Conservation (phyloP, 2,797 vertebrate species). For the Rhadinocentrus ornatus region DNA sequence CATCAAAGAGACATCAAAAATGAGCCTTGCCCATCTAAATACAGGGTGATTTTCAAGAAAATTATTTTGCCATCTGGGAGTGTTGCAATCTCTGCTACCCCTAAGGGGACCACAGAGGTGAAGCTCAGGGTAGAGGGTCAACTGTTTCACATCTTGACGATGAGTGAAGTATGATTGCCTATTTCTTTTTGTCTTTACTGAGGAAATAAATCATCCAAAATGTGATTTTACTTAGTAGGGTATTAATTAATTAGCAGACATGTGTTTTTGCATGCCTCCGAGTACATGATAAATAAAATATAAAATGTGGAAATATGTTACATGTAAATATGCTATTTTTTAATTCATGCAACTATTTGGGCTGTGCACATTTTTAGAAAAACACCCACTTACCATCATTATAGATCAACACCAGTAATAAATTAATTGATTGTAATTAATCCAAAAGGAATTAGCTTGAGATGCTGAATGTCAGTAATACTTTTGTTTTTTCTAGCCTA, state of each 20-base stretch:
- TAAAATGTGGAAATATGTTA: too few species aligned
- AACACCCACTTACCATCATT: neutral
- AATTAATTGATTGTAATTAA: neutral
- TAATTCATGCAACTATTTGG: neutral
- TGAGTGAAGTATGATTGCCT: slow-evolving; percentile 17
- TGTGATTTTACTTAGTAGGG: neutral
- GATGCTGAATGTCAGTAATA: neutral
- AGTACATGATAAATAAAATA: neutral
- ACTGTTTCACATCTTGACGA: slow-evolving; percentile 3
- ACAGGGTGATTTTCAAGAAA: slow-evolving; percentile 55
- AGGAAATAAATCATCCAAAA: slow-evolving; percentile 5
- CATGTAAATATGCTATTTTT: neutral
- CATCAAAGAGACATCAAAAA: slow-evolving; percentile 58
- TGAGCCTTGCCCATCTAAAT: slow-evolving; percentile 52
- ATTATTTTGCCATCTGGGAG: slow-evolving; percentile 52
- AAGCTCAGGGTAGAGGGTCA: slow-evolving; percentile 52
- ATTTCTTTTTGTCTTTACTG: neutral
- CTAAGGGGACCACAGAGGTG: slow-evolving; percentile 25
- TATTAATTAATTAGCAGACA: neutral
- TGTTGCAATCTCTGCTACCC: neutral
- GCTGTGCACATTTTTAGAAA: neutral
- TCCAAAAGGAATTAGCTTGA: neutral
- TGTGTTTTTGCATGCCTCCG: neutral
- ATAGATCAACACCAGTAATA: neutral
- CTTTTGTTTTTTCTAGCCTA: neutral